phyloP scores from a whole-genome alignment of 1,140 invertebrate genomes.

The Zaprionus nigranus region DNA sequence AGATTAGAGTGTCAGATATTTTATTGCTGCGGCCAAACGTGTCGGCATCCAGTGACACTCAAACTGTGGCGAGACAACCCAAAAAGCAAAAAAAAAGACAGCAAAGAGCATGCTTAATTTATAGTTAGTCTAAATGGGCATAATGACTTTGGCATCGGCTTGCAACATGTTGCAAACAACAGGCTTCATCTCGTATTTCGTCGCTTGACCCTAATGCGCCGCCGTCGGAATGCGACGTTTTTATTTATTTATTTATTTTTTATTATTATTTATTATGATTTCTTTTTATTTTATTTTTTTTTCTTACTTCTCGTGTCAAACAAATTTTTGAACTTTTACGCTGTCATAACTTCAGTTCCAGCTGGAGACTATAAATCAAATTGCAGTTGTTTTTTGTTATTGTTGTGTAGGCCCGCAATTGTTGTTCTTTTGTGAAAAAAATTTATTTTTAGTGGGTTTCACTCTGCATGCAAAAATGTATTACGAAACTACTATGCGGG shows the following conservation, averaged over 20 bases:
- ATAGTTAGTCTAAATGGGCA: conserved; percentile 7
- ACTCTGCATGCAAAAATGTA: neutral
- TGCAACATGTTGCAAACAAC: conserved; percentile 34
- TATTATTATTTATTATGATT: conserved; percentile 18
- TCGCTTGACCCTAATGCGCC: conserved; percentile 46
- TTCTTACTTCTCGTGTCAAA: conserved; percentile 26
- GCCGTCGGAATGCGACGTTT: conserved; percentile 1
- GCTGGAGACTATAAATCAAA: conserved; percentile 45
- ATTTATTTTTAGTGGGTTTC: conserved; percentile 6
- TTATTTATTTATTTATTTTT: conserved; percentile 27
- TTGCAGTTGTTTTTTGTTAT: conserved; percentile 5
- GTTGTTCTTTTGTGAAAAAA: conserved; percentile 20
- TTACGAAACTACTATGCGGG: conserved; percentile 11
- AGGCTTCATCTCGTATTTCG: conserved; percentile 24
- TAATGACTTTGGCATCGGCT: conserved; percentile 12
- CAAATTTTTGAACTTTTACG: conserved; percentile 45
- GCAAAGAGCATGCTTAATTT: conserved; percentile 47
- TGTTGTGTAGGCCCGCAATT: conserved; percentile 22
- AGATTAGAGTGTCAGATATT: conserved; percentile 31
- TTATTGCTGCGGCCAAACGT: conserved; percentile 22
- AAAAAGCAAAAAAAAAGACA: too few species aligned
- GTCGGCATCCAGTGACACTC: conserved; percentile 29
- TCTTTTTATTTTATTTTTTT: conserved; percentile 1
- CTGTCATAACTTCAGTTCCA: conserved; percentile 48
- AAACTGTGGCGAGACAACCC: conserved; percentile 38